phyloP scores from a whole-genome alignment of 1,140 invertebrate species.

The Cotesia chilonis region DNA sequence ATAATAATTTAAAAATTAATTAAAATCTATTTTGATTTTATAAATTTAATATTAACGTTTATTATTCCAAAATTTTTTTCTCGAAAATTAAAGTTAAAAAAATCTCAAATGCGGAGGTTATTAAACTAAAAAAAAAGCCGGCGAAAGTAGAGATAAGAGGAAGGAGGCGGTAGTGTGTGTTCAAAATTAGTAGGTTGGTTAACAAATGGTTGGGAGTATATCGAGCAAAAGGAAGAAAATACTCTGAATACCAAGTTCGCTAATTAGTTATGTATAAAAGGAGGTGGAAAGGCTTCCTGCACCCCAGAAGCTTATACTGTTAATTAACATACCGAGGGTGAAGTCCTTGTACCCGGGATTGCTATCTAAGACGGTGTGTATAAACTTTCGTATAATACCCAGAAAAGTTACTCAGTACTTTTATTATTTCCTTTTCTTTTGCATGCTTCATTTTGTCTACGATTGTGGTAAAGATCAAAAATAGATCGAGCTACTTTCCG shows the following conservation, averaged over 20 bases:
- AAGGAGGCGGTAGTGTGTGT: background rate
- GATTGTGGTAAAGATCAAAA: background rate
- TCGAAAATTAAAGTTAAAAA: too few relatives aligned
- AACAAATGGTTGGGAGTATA: constrained; percentile 13
- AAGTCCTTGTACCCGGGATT: constrained; percentile 34
- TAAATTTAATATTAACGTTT: too few relatives aligned
- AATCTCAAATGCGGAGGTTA: too few relatives aligned
- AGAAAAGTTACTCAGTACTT: constrained; percentile 17
- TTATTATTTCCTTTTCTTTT: constrained; percentile 21
- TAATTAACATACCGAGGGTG: constrained; percentile 62
- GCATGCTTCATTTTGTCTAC: constrained; percentile 37
- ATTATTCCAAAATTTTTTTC: too few relatives aligned
- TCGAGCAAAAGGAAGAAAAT: constrained; percentile 24
- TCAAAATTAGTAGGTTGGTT: constrained; percentile 6
- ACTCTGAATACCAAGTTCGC: constrained; percentile 27
- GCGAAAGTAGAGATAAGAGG: too few relatives aligned
- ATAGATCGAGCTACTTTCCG: too few relatives aligned
- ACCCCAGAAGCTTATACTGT: constrained; percentile 59
- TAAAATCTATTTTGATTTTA: too few relatives aligned
- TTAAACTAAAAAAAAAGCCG: too few relatives aligned
- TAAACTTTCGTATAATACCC: constrained; percentile 33
- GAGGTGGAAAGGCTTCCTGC: constrained; percentile 34
- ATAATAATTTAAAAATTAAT: too few relatives aligned
- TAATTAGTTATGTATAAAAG: constrained; percentile 34
- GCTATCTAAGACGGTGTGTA: constrained; percentile 34